Evolutionary conservation across 1,140 invertebrate genomes (phyloP).

Genomic region (Harlomillsia oculata): DNA sequence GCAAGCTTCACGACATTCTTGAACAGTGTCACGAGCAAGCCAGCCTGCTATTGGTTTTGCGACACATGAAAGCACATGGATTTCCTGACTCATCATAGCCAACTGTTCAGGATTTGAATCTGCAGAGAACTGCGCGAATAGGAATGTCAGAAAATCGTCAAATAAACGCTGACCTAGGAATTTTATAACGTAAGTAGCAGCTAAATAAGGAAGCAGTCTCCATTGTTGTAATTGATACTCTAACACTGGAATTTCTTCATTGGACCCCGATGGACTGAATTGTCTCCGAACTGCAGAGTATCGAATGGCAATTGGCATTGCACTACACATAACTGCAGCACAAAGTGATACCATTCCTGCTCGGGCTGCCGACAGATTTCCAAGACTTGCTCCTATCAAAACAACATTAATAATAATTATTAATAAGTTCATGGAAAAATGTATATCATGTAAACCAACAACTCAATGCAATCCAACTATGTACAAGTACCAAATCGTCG

Average conservation of each 20-base stretch:
- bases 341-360: conserved; percentile 64
- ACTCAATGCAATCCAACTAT: no score
- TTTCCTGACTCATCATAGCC: conserved; percentile 53
- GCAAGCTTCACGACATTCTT: conserved; percentile 62
- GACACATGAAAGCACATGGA: conserved; percentile 67
- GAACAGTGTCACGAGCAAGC: conserved; percentile 67
- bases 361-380: conserved; percentile 72
- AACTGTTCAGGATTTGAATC: conserved; percentile 36
- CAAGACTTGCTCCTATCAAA: conserved; percentile 69
- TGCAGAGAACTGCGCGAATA: conserved; percentile 26
- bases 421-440: no score
- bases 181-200: conserved; percentile 66
- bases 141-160: conserved; percentile 46
- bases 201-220: conserved; percentile 77
- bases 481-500: conserved; percentile 54
- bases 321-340: conserved; percentile 56
- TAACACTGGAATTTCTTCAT: conserved; percentile 66
- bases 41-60: conserved; percentile 67
- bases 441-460: no score
- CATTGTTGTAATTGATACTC: conserved; percentile 94
- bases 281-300: conserved; percentile 83
- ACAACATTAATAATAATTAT: no score
- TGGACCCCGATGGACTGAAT: conserved; percentile 60
- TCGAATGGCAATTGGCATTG: conserved; percentile 72
- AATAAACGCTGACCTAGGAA: conserved; percentile 57